Evolutionary conservation across 2,797 vertebrate species (phyloP).

Genomic region (Menidia menidia): DNA sequence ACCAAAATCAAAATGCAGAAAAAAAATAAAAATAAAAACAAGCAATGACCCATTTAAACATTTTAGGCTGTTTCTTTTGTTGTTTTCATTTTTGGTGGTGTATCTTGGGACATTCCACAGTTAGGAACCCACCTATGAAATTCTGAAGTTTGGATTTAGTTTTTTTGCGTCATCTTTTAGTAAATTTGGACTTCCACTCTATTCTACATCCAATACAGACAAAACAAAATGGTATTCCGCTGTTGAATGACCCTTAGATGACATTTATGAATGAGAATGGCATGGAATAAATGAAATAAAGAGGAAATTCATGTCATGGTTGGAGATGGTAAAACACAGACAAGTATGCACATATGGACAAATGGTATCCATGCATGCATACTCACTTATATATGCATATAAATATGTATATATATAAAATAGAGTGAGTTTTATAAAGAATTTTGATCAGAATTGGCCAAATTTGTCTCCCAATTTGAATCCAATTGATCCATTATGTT

Average conservation of each 20-base stretch:
- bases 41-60: not conserved
- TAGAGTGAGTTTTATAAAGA: slow-evolving; percentile 87
- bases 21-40: slow-evolving; percentile 1
- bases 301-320: slow-evolving; percentile 58
- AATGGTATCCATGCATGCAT: slow-evolving; percentile 67
- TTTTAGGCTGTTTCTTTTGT: no score
- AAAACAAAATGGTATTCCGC: slow-evolving; percentile 80
- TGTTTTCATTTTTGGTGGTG: slow-evolving; percentile 5
- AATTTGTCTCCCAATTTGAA: slow-evolving; percentile 68
- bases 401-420: slow-evolving; percentile 84
- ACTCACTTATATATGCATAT: slow-evolving; percentile 82
- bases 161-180: slow-evolving; percentile 50
- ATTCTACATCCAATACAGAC: slow-evolving; percentile 82
- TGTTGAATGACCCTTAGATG: slow-evolving; percentile 79
- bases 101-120: slow-evolving; percentile 80
- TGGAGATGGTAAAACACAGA: slow-evolving; percentile 75
- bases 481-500: slow-evolving; percentile 55
- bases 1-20: not conserved
- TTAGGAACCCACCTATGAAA: slow-evolving; percentile 66
- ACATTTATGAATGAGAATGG: slow-evolving; percentile 62
- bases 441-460: slow-evolving; percentile 65
- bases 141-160: slow-evolving; percentile 54
- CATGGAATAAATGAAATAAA: slow-evolving; percentile 52
- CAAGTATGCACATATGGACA: slow-evolving; percentile 74
- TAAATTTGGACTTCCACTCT: slow-evolving; percentile 80